Evolutionary conservation across 2,888 invertebrate species (phyloP).

Genomic region (Arge pagana): DNA sequence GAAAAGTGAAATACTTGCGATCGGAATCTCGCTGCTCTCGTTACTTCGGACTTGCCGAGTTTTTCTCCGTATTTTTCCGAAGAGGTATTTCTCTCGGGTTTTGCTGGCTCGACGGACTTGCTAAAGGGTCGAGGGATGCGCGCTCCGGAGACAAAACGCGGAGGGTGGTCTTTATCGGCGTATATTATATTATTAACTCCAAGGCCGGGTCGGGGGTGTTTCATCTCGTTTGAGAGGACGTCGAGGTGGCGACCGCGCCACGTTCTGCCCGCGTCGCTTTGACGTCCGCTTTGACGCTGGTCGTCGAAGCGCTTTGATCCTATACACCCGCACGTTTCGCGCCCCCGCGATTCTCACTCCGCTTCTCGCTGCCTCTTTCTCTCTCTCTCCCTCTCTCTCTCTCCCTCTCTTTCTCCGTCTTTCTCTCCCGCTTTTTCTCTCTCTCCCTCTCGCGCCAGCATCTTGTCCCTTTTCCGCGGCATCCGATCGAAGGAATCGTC

Average conservation of each 20-base stretch:
- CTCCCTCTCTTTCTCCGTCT: conserved; percentile 7
- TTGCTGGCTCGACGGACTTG: no score
- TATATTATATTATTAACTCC: conserved; percentile 22
- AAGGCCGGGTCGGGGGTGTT: conserved; percentile 19
- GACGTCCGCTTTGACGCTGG: conserved; percentile 24
- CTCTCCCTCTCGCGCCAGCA: neutral
- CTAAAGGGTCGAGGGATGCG: no score
- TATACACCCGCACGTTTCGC: conserved; percentile 14
- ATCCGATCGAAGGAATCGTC: no score
- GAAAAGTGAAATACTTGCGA: no score
- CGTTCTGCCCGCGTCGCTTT: conserved; percentile 23
- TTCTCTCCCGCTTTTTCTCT: conserved; percentile 2
- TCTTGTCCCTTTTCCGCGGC: no score
- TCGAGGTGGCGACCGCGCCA: conserved; percentile 20
- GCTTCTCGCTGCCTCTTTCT: conserved; percentile 20
- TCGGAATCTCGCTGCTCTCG: no score
- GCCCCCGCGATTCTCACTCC: neutral
- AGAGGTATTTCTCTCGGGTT: no score
- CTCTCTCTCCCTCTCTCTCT: conserved; percentile 16
- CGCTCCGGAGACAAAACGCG: conserved; percentile 1
- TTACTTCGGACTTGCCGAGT: no score
- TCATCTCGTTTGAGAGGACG: conserved; percentile 22
- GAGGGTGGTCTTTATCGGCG: conserved; percentile 12
- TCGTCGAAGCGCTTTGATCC: conserved; percentile 20
- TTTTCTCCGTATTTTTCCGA: no score